A percentile compares a stretch with the other conserved stretches of the same genome.
phyloP scores from a whole-genome alignment of 2,797 vertebrate genomes.

The Notamacropus eugenii region DNA sequence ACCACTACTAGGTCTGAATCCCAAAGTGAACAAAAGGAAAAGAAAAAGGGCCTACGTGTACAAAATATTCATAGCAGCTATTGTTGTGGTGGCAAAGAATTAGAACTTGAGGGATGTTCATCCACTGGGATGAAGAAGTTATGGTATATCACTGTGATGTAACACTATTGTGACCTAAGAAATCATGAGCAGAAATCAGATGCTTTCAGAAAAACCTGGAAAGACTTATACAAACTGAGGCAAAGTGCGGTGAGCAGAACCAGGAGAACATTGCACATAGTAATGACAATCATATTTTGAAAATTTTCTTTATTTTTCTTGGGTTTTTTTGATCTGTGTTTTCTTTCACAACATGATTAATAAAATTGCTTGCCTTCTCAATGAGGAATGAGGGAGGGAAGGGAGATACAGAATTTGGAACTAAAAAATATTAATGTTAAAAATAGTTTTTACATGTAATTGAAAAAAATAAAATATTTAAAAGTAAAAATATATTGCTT shows the following conservation, averaged over 20 bases:
- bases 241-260: not conserved
- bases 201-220: not conserved
- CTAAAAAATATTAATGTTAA: no score
- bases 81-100: not conserved
- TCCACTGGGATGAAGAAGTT: not conserved
- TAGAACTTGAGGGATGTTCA: not conserved
- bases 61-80: not conserved
- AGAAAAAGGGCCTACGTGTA: not conserved
- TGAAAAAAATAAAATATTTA: not conserved
- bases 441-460: not conserved
- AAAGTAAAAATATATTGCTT: not conserved
- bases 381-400: no score
- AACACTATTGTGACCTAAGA: not conserved
- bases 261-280: not conserved
- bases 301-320: not conserved
- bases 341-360: no score
- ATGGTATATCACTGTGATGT: not conserved
- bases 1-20: not conserved
- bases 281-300: not conserved
- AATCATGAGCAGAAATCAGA: not conserved
- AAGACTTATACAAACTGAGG: not conserved
- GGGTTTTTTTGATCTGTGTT: no score
- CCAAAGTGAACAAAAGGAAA: not conserved
- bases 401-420: no score
- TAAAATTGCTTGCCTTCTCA: no score